Base-by-base conservation (phyloP, 2,888 invertebrate species). In the Dryomyza anilis region DNA sequence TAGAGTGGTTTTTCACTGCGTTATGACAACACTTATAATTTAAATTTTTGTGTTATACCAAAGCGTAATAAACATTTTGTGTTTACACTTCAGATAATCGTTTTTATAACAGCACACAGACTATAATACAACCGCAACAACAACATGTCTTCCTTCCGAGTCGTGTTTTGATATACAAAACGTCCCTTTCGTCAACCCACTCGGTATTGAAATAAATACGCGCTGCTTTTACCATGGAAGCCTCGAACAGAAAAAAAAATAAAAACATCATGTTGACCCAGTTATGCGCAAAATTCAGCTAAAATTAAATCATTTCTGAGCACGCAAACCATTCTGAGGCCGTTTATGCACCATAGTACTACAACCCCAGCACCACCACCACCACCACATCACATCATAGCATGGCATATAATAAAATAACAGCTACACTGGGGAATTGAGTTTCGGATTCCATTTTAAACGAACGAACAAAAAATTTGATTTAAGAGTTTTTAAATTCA, bases 51-150 rank as follows among this genome's bases (percentile, higher is more conserved):
- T 43, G 2, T 43, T 16, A 16, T 2, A 43, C 19, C 21, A 16
- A 57, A 57, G 56, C 21, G 45, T 19, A 59, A 59, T 48, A 58
- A 43, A 14, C 59, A 48, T 59, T 59, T 59, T 48, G 30, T 59
- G 48, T 59, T 59, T 59, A 59, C 59, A 59, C 59, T 45, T 33
- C 19, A 59, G 29, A 59, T 25, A 59, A 59, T 59, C 30, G 29
- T 30, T 12, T 59, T n/a, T n/a, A n/a, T n/a, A n/a, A n/a, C n/a
- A n/a, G n/a, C n/a, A n/a, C n/a, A n/a, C n/a, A n/a, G n/a, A n/a
- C n/a, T n/a, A n/a, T n/a, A n/a, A n/a, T n/a, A n/a, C n/a, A n/a
- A n/a, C n/a, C n/a, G n/a, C n/a, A n/a, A n/a, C n/a, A n/a, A n/a
- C n/a, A n/a, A n/a, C n/a, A n/a, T n/a, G n/a, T n/a, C 39, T 7